Conservation (phyloP, 2,113 vertebrate species). For the Tiliqua scincoides region DNA sequence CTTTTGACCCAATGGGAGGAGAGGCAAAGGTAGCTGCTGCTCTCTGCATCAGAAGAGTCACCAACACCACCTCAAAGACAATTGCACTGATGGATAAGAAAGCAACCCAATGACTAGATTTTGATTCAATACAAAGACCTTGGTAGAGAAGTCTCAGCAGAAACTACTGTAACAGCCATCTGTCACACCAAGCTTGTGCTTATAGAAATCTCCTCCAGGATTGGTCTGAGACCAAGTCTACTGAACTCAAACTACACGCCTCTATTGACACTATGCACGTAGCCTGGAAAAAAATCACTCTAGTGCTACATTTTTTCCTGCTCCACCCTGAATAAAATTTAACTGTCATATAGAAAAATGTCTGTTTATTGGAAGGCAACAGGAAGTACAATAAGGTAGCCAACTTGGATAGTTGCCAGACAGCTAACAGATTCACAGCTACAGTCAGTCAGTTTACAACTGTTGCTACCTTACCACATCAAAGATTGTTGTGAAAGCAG, state of each 20-base stretch:
- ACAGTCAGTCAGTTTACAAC: slow-evolving; percentile 69
- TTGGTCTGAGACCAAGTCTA: not conserved
- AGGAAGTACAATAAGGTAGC: slow-evolving; percentile 72
- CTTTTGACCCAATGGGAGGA: no score
- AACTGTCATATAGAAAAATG: slow-evolving; percentile 39
- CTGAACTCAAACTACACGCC: no score
- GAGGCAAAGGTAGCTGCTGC: not conserved
- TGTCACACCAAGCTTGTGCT: not conserved
- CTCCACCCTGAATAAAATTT: not conserved
- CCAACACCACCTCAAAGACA: not conserved
- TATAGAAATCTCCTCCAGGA: no score
- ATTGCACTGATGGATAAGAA: not conserved
- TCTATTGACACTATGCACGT: not conserved
- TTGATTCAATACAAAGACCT: no score
- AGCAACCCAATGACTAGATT: not conserved
- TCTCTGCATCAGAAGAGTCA: no score
- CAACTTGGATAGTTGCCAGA: slow-evolving; percentile 40
- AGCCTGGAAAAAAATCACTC: not conserved
- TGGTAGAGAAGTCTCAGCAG: not conserved
- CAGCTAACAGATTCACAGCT: slow-evolving; percentile 68
- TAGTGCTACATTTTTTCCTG: not conserved
- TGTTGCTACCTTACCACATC: slow-evolving; percentile 52
- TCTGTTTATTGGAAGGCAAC: slow-evolving; percentile 79
- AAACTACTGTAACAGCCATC: not conserved
- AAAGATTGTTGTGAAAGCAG: slow-evolving; percentile 28